phyloP scores from a whole-genome alignment of 2,797 vertebrate species.

The Sebastes taczanowskii region DNA sequence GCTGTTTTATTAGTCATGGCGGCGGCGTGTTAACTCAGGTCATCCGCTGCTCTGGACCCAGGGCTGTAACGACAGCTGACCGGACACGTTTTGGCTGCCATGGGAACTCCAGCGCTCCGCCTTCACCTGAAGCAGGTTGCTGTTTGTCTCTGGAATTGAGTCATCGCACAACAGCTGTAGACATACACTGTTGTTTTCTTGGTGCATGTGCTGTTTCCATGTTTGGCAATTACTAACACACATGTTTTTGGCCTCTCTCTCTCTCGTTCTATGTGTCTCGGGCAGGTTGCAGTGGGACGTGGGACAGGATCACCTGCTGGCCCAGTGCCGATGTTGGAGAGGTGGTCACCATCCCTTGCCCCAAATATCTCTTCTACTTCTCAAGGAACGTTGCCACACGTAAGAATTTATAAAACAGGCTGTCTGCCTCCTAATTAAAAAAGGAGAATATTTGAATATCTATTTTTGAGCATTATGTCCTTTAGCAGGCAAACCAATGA shows the following conservation, averaged over 20 bases:
- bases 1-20: conserved; percentile 65
- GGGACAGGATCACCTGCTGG: conserved; percentile 96
- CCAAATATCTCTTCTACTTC: conserved; percentile 86
- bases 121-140: conserved; percentile 13
- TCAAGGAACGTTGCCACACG: conserved; percentile 74
- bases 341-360: conserved; percentile 87
- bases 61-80: conserved; percentile 17
- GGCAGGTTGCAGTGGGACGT: conserved; percentile 87
- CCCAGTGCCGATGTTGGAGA: conserved; percentile 85
- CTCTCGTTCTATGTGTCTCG: neutral
- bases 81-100: conserved; percentile 43
- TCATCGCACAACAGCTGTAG: neutral
- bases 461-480: too few species aligned
- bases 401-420: conserved; percentile 69
- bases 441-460: too few species aligned
- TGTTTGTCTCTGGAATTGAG: conserved; percentile 5
- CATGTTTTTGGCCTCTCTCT: neutral
- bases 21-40: conserved; percentile 36
- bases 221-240: neutral
- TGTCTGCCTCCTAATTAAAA: neutral
- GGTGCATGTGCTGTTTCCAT: neutral
- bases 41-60: conserved; percentile 30
- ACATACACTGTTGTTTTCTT: neutral
- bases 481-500: too few species aligned
- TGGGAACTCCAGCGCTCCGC: conserved; percentile 46